phyloP scores from a whole-genome alignment of 2,113 vertebrate genomes.

The Talpa occidentalis region DNA sequence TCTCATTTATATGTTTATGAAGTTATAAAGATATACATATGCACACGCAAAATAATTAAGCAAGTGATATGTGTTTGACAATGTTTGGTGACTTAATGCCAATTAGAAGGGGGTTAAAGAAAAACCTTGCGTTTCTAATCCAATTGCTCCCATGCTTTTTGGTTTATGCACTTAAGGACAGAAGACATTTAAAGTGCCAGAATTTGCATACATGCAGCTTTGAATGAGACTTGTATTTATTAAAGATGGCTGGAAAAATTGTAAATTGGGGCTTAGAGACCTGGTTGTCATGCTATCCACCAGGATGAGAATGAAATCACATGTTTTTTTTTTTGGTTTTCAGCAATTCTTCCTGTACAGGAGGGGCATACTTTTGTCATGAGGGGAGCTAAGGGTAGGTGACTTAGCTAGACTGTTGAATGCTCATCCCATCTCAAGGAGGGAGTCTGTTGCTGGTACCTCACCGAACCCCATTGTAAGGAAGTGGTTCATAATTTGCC shows the following conservation, averaged over 20 bases:
- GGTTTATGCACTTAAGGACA: slow-evolving; percentile 75
- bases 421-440: slow-evolving; percentile 61
- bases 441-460: slow-evolving; percentile 56
- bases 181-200: slow-evolving; percentile 72
- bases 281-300: slow-evolving; percentile 73
- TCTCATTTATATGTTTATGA: slow-evolving; percentile 77
- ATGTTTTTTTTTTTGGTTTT: slow-evolving; percentile 72
- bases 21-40: slow-evolving; percentile 13
- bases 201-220: slow-evolving; percentile 76
- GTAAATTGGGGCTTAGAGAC: slow-evolving; percentile 74
- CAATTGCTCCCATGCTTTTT: slow-evolving; percentile 68
- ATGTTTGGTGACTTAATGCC: slow-evolving; percentile 71
- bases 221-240: slow-evolving; percentile 77
- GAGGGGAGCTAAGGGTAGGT: slow-evolving; percentile 61
- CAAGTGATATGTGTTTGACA: slow-evolving; percentile 71
- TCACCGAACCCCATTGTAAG: slow-evolving; percentile 66
- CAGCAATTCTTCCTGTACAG: slow-evolving; percentile 60
- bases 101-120: slow-evolving; percentile 39
- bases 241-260: slow-evolving; percentile 76
- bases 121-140: slow-evolving; percentile 58
- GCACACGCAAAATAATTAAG: slow-evolving; percentile 69
- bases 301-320: slow-evolving; percentile 70
- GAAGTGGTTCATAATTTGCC: slow-evolving; percentile 74
- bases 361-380: slow-evolving; percentile 77
- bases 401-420: slow-evolving; percentile 69